phyloP scores from a whole-genome alignment of 2,888 invertebrate genomes.

The Adineta ricciae region DNA sequence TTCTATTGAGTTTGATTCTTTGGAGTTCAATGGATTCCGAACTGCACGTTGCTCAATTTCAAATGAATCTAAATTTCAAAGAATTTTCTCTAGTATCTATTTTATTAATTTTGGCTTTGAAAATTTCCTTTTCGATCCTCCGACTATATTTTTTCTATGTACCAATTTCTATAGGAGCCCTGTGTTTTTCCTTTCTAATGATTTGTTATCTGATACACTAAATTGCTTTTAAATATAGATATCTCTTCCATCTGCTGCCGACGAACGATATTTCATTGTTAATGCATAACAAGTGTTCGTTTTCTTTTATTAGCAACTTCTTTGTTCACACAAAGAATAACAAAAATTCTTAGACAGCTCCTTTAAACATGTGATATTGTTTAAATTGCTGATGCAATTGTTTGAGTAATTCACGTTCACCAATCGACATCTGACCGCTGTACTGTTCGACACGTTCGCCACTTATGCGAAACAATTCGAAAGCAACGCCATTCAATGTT shows the following conservation, averaged over 20 bases:
- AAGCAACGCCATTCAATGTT: not conserved
- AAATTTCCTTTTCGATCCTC: not conserved
- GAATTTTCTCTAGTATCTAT: not conserved
- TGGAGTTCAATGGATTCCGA: not conserved
- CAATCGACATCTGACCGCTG: not conserved
- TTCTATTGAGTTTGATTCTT: not conserved
- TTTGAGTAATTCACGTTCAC: not conserved
- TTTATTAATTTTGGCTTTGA: not conserved
- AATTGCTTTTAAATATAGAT: no score
- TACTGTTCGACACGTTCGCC: not conserved
- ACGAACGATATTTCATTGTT: no score
- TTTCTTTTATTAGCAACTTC: not conserved
- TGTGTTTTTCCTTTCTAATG: not conserved
- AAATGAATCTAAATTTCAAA: not conserved
- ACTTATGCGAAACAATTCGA: not conserved
- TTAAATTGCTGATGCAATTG: not conserved
- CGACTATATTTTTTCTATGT: not conserved
- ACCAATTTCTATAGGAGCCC: not conserved
- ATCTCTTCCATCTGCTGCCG: no score
- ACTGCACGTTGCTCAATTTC: not conserved
- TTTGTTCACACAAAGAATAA: not conserved
- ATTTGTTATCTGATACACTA: not conserved
- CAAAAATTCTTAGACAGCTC: not conserved
- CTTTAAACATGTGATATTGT: conserved; percentile 5
- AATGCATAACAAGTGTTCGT: not conserved